A percentile compares a stretch with the other conserved stretches of the same genome.
phyloP scores from a whole-genome alignment of 53 echinoderm and acorn worm species.

The Stichopus horrens region DNA sequence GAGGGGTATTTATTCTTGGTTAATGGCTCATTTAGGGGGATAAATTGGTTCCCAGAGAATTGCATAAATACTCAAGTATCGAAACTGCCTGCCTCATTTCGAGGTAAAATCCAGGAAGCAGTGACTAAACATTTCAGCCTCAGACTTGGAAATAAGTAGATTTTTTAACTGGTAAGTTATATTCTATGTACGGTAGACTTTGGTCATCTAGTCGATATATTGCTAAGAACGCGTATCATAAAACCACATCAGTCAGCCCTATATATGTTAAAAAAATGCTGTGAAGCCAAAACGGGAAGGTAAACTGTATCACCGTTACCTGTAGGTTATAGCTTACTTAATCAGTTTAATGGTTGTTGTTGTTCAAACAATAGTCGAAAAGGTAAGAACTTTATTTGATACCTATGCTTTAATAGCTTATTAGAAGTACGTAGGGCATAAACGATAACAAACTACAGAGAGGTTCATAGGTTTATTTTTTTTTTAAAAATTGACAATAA shows the following conservation, averaged over 20 bases:
- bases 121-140: background rate
- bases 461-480: too few relatives aligned
- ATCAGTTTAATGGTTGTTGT: too few relatives aligned
- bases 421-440: too few relatives aligned
- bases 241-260: background rate
- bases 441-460: too few relatives aligned
- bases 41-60: slow-evolving; percentile 26
- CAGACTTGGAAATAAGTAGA: slow-evolving; percentile 39
- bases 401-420: too few relatives aligned
- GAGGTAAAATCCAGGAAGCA: background rate
- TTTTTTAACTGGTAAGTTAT: background rate
- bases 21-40: slow-evolving; percentile 33
- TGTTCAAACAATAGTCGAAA: too few relatives aligned
- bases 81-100: background rate
- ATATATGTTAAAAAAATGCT: too few relatives aligned
- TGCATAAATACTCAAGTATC: slow-evolving; percentile 26
- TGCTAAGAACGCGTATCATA: background rate
- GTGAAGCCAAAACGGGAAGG: too few relatives aligned
- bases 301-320: too few relatives aligned
- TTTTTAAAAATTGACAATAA: too few relatives aligned
- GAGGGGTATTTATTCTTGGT: background rate
- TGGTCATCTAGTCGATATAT: background rate
- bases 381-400: too few relatives aligned
- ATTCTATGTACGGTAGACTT: background rate
- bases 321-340: too few relatives aligned